A percentile compares a stretch with the other conserved stretches of the same genome.
phyloP scores from a whole-genome alignment of 2,113 vertebrate genomes.

The Phalacrocorax aristotelis region DNA sequence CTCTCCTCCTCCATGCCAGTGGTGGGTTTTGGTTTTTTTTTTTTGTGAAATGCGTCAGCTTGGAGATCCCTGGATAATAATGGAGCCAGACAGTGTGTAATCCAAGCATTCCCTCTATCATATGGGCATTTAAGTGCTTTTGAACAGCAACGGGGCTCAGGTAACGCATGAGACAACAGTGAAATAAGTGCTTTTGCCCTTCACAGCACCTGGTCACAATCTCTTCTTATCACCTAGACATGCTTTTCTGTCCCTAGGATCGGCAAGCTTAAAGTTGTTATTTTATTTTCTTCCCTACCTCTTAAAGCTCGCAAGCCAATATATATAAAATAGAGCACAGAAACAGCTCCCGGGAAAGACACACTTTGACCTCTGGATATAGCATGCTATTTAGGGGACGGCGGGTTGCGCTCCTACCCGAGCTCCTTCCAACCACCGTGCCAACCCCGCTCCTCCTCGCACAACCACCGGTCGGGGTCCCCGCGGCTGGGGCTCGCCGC shows the following conservation, averaged over 20 bases:
- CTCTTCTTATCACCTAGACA: conserved; percentile 60
- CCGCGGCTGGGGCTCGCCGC: rapidly evolving
- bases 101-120: conserved; percentile 53
- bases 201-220: conserved; percentile 67
- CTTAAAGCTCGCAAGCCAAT: neutral
- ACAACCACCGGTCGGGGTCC: rapidly evolving
- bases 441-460: neutral
- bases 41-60: conserved; percentile 49
- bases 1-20: neutral
- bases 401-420: neutral
- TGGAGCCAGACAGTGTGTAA: conserved; percentile 62
- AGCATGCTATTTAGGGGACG: neutral
- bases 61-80: conserved; percentile 64
- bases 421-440: neutral
- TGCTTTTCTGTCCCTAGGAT: conserved; percentile 39
- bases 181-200: conserved; percentile 68
- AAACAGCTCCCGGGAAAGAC: neutral
- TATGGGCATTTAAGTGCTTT: conserved; percentile 65
- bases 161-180: conserved; percentile 61
- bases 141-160: conserved; percentile 62
- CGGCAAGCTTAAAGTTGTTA: neutral
- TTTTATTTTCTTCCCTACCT: neutral
- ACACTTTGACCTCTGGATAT: neutral
- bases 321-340: neutral
- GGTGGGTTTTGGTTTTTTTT: neutral